phyloP scores from a whole-genome alignment of 2,113 vertebrate genomes.

The Casuarius casuarius region DNA sequence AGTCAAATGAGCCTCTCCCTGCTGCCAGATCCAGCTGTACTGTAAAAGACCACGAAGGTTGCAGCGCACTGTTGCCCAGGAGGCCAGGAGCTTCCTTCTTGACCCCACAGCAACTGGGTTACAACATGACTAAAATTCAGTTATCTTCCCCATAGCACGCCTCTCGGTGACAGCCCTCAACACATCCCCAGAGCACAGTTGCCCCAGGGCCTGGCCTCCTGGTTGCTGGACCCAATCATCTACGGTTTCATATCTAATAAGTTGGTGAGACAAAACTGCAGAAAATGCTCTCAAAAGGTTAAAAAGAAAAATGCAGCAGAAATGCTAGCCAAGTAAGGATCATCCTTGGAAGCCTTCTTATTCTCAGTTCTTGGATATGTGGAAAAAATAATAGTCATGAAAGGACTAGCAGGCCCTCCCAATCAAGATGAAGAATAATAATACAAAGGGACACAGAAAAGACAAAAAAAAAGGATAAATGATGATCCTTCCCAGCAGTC shows the following conservation, averaged over 20 bases:
- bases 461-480: background rate
- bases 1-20: background rate
- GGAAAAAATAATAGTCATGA: slow-evolving; percentile 56
- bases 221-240: background rate
- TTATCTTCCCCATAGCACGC: background rate
- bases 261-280: background rate
- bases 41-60: background rate
- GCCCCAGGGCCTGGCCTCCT: background rate
- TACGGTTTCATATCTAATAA: background rate
- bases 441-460: background rate
- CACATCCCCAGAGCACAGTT: background rate
- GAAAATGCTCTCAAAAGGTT: slow-evolving; percentile 34
- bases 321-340: slow-evolving; percentile 20
- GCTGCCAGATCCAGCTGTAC: background rate
- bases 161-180: background rate
- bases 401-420: background rate
- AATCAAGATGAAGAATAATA: background rate
- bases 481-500: background rate
- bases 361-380: slow-evolving; percentile 47
- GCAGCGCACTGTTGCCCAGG: background rate
- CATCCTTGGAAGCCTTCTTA: slow-evolving; percentile 29
- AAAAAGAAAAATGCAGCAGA: slow-evolving; percentile 25
- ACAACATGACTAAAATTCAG: background rate
- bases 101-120: background rate
- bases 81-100: background rate